Percentiles rank a stretch among this genome's conserved stretches.
Conservation (phyloP, 1,140 invertebrate species). For the Sipha flava region DNA sequence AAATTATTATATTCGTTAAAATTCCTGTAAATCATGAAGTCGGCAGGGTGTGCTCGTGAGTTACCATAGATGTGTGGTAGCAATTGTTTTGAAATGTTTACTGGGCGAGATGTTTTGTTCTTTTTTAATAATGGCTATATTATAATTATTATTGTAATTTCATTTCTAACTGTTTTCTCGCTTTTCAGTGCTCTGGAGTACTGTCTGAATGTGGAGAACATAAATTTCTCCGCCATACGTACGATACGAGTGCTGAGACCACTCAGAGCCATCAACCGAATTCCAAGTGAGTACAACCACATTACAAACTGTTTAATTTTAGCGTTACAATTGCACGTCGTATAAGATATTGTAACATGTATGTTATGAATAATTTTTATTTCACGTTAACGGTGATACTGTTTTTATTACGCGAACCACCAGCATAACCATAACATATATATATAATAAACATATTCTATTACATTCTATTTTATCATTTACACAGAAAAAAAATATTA, state of each 20-base stretch:
- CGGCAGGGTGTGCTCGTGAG: too few relatives aligned
- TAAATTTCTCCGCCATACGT: conserved; percentile 95
- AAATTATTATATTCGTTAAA: not conserved
- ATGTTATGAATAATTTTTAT: too few relatives aligned
- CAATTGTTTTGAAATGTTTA: not conserved
- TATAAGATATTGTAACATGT: too few relatives aligned
- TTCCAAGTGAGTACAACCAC: conserved; percentile 83
- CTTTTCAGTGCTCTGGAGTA: conserved; percentile 82
- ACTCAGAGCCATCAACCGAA: conserved; percentile 94
- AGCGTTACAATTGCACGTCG: not conserved
- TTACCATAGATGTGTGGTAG: not conserved
- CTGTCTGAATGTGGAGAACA: conserved; percentile 88
- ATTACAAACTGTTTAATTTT: not conserved
- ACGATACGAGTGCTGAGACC: conserved; percentile 95
- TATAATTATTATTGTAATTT: not conserved
- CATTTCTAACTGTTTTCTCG: conserved; percentile 39
- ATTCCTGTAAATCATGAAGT: not conserved
- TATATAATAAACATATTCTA: too few relatives aligned
- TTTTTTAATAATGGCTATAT: not conserved
- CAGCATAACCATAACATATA: too few relatives aligned
- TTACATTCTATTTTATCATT: too few relatives aligned
- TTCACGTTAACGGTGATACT: too few relatives aligned
- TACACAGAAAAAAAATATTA: too few relatives aligned
- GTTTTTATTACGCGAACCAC: too few relatives aligned
- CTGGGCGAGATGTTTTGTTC: not conserved